Percentiles rank a stretch among this genome's conserved stretches.
phyloP scores from a whole-genome alignment of 1,140 invertebrate genomes.

The Zaprionus ghesquierei region DNA sequence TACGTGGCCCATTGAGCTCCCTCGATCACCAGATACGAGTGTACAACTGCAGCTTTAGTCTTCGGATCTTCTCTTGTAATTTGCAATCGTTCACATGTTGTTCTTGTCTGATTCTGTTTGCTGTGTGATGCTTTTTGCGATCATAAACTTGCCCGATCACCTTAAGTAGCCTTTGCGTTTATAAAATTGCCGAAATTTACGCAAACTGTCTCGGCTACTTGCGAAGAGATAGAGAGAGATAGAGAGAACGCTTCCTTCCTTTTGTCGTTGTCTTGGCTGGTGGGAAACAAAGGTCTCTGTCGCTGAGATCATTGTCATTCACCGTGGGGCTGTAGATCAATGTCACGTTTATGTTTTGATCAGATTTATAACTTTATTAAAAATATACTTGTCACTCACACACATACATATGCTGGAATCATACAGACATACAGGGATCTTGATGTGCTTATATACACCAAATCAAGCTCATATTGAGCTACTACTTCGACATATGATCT shows the following conservation, averaged over 20 bases:
- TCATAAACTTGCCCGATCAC: slow-evolving; percentile 65
- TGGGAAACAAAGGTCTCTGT: slow-evolving; percentile 57
- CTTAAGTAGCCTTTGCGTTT: slow-evolving; percentile 56
- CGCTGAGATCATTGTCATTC: slow-evolving; percentile 35
- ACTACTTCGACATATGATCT: no score
- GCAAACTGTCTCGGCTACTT: slow-evolving; percentile 41
- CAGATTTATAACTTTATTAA: slow-evolving; percentile 80
- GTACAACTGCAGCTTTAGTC: slow-evolving; percentile 18
- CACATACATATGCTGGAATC: background rate
- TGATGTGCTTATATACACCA: slow-evolving; percentile 1
- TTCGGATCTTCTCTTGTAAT: slow-evolving; percentile 59
- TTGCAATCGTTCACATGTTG: slow-evolving; percentile 78
- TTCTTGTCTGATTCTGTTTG: slow-evolving; percentile 78
- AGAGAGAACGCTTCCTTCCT: slow-evolving; percentile 26
- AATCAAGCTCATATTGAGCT: slow-evolving; percentile 27
- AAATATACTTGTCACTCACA: slow-evolving; percentile 16
- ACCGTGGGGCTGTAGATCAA: slow-evolving; percentile 66
- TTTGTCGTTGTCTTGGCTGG: slow-evolving; percentile 13
- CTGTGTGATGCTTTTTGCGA: slow-evolving; percentile 59
- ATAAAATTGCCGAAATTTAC: slow-evolving; percentile 63
- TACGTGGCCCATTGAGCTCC: slow-evolving; percentile 29
- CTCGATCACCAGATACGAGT: slow-evolving; percentile 61
- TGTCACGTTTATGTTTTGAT: slow-evolving; percentile 69
- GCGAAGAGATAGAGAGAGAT: background rate
- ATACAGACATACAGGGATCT: background rate